Evolutionary conservation across 2,113 vertebrate species (phyloP), one percentile per base, ranked within the genome.

Genomic region (Verasper variegatus): DNA sequence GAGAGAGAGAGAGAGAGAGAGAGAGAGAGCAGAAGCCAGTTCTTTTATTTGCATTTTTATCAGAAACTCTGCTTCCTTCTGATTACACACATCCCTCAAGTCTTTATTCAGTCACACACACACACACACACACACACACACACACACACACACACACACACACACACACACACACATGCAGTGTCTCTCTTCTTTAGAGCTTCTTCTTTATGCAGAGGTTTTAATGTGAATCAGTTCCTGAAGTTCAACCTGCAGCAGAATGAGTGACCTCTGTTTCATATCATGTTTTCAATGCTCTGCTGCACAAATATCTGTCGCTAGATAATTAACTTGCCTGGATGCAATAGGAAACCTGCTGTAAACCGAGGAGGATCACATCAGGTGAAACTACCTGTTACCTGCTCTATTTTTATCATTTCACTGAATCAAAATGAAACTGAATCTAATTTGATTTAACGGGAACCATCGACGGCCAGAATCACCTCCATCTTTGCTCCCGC

Each of bases 21-120:
- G 57, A 51, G 31, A 45, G 23, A 57, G 55, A 60, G 62, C 14
- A 35, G 31, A 59, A 20, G 47, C 26, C 18, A 60, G 47, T 35
- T 62, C 59, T 62, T 3, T 61, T 72, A 23, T 14, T 49, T 15
- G 49, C 54, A 10, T 37, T 26, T 61, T 47, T 54, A 72, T 75
- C 63, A 71, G 18, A 68, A 42, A 55, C 68, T 74, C 24, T 59
- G 18, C 63, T 71, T 69, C 54, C 57, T 54, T 72, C 21, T 76
- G 68, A 84, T 84, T 72, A 71, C 54, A 74, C 49, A 70, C 55
- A 0, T 67, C 76, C 18, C 37, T 77, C 71, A 31, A 18, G 8
- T 52, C 45, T 47, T 17, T 17, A 17, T 47, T 17, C 45, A 20
- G 17, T 83, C 40, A 21, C 68, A 24, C 37, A 13, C 42, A 56